Evolutionary conservation across 2,797 vertebrate genomes (phyloP), one percentile per base, ranked within the genome.

Genomic region (Adrianichthys oophorus): DNA sequence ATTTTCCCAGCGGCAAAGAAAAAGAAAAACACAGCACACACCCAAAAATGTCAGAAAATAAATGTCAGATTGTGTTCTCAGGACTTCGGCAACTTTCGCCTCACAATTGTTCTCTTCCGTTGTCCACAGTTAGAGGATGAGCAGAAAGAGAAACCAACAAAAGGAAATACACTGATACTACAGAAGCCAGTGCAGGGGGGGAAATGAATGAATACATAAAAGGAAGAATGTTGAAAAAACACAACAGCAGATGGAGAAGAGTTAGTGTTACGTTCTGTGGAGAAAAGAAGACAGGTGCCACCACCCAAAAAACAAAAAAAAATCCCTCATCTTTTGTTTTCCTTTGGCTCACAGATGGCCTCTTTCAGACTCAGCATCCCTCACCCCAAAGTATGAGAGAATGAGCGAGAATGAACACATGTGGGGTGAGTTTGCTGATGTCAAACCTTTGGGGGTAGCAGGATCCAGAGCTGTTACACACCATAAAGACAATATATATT

Each of bases 301-400:
- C 68, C 54, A 43, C 48, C 74, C 63, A 45, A 49, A 48, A 53
- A 64, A 77, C 59, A 3, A 59, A 52, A 40, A 52, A 37, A 41
- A 52, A 29, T 13, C 43, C 17, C 44, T 42, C 17, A 50, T 21
- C 77, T 85, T 86, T 87, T 87, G 85, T 90, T 73, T 84, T 75
- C 49, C 48, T 57, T 58, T 59, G 42, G 69, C 68, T 75, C 89
- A 78, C 86, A 91, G 88, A 91, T 90, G 88, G 87, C 70, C 78
- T 87, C 68, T 84, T 90, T 90, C 77, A 89, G 63, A 58, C 29
- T 17, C 10, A 62, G 62, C 54, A 59, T 47, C 59, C 43, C 47
- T 45, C 53, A 52, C 26, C 47, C 40, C 13, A 2, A 40, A 51
- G 50, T 54, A n/a, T 19, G 44, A 48, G 48, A 43, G 53, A 54